These are phyloP conservation scores for Cecropterus lyciades DNA, from an alignment of 1,140 invertebrate genomes.

Conservation along the genomic window DNA sequence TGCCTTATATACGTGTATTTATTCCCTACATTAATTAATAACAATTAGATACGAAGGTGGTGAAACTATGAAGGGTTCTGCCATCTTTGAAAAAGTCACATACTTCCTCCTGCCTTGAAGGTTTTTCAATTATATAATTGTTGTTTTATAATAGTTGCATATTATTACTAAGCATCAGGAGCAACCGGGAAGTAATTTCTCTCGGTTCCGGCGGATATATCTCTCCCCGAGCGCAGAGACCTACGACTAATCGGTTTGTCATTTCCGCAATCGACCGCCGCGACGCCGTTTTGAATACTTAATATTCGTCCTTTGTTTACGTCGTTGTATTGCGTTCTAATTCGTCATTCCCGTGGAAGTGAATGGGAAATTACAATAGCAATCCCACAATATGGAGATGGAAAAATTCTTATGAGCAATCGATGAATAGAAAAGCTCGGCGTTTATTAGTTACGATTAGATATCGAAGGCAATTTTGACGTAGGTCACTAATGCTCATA, in stretches of 20 bases:
- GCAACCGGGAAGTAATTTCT: constrained; percentile 71
- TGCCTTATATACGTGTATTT: too few species aligned
- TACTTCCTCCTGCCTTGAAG: not conserved
- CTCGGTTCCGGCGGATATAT: constrained; percentile 76
- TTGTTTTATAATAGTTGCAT: constrained; percentile 42
- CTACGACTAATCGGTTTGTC: constrained; percentile 77
- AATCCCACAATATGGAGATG: not conserved
- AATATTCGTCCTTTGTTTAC: constrained; percentile 62
- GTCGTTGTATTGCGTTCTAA: constrained; percentile 31
- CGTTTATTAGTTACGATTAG: too few species aligned
- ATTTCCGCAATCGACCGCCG: constrained; percentile 76
- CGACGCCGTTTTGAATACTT: constrained; percentile 68
- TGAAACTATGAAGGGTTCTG: too few species aligned
- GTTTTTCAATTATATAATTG: not conserved
- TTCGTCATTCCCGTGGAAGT: constrained; percentile 22
- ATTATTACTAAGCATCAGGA: constrained; percentile 64
- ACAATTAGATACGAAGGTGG: too few species aligned
- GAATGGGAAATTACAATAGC: constrained; percentile 18
- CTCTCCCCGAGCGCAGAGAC: constrained; percentile 63
- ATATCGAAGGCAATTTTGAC: too few species aligned
- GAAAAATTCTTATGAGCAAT: not conserved
- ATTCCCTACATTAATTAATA: too few species aligned
- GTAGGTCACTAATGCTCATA: too few species aligned
- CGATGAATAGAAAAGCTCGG: not conserved
- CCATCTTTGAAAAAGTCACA: too few species aligned